phyloP scores from a whole-genome alignment of 2,113 vertebrate genomes.

The Istiophorus platypterus region DNA sequence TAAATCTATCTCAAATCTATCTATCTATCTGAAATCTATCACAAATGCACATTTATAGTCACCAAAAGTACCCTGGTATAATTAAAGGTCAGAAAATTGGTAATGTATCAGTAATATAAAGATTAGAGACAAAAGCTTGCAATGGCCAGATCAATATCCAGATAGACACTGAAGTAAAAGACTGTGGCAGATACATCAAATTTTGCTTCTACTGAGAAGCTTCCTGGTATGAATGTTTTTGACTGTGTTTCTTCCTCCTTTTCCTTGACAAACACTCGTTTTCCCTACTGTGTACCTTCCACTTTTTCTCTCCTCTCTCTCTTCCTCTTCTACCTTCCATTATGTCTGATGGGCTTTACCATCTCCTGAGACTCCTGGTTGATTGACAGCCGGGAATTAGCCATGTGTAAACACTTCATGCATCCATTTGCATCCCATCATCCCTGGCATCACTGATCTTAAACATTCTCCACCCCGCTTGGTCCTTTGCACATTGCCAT shows the following conservation, averaged over 20 bases:
- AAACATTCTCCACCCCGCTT: slow-evolving; percentile 42
- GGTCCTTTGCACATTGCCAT: slow-evolving; percentile 32
- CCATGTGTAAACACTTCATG: slow-evolving; percentile 77
- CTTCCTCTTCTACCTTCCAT: slow-evolving; percentile 6
- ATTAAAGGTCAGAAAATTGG: slow-evolving; percentile 13
- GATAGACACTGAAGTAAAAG: slow-evolving; percentile 1
- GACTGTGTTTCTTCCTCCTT: background rate
- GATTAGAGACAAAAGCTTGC: slow-evolving; percentile 1
- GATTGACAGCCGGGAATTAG: slow-evolving; percentile 82
- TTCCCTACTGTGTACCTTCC: background rate
- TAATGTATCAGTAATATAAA: slow-evolving; percentile 14
- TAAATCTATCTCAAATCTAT: background rate
- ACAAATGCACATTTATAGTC: slow-evolving; percentile 7
- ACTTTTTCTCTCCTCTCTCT: slow-evolving; percentile 14
- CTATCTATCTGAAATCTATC: too few relatives aligned
- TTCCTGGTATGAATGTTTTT: background rate
- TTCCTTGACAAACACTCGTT: background rate
- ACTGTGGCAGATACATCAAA: background rate
- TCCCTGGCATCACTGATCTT: slow-evolving; percentile 50
- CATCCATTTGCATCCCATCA: slow-evolving; percentile 81
- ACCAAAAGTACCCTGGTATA: slow-evolving; percentile 6
- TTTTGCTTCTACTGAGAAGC: background rate
- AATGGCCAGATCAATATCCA: slow-evolving; percentile 21
- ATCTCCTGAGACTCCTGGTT: slow-evolving; percentile 63
- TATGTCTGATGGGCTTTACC: slow-evolving; percentile 48